Evolutionary conservation across 2,888 invertebrate species (phyloP).

Genomic region (Athripsodes cinereus): DNA sequence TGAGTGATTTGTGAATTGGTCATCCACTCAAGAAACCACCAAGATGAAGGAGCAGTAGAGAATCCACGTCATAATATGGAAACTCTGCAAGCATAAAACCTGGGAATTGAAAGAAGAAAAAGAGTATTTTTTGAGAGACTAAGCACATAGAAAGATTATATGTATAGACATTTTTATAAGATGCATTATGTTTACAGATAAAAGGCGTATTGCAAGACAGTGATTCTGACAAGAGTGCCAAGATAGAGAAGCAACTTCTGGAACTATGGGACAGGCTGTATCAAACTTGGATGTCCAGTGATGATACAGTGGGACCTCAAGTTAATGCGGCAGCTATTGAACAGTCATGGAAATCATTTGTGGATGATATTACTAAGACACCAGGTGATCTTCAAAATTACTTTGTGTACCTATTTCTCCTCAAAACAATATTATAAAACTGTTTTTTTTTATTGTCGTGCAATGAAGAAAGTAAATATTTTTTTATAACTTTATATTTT

Average conservation of each 20-base stretch:
- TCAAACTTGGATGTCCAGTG: conserved; percentile 82
- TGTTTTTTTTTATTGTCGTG: too few relatives aligned
- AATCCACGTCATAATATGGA: too few relatives aligned
- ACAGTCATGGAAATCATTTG: conserved; percentile 64
- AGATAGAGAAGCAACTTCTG: conserved; percentile 80
- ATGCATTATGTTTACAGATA: conserved; percentile 45
- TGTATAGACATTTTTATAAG: not conserved
- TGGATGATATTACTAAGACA: conserved; percentile 66
- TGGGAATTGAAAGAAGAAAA: too few relatives aligned
- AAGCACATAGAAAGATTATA: not conserved
- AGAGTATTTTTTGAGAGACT: not conserved
- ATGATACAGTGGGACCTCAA: conserved; percentile 59
- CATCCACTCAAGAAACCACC: too few relatives aligned
- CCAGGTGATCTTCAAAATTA: too few relatives aligned
- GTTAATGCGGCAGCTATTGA: conserved; percentile 68
- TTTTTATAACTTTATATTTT: not conserved
- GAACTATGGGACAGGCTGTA: conserved; percentile 93
- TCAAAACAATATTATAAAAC: too few relatives aligned
- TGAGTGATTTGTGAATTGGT: too few relatives aligned
- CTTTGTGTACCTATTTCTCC: too few relatives aligned
- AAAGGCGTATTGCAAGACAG: conserved; percentile 74
- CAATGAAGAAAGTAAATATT: too few relatives aligned
- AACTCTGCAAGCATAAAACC: too few relatives aligned
- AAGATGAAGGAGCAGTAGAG: too few relatives aligned
- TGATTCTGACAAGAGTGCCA: conserved; percentile 71